Evolutionary conservation across 2,113 vertebrate genomes (phyloP), one percentile per base, ranked within the genome.

Genomic region (Anarhynchus alexandrinus): DNA sequence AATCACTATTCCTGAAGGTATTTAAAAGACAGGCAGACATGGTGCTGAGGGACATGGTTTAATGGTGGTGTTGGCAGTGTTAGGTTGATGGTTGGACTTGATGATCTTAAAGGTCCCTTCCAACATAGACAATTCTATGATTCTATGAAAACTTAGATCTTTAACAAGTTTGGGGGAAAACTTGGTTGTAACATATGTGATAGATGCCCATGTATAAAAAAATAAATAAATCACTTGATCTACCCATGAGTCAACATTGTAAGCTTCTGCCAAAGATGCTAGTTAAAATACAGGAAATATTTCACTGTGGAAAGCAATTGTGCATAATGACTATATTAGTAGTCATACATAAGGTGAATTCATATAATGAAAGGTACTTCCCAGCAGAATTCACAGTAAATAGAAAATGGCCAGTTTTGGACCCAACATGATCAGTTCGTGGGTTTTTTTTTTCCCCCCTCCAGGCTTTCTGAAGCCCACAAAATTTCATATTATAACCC

Each of bases 391-490:
- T 43, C 65, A 73, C 19, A 55, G 17, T 10, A 85, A 85, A 76
- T 40, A 71, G 79, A 55, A 71, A 88, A 32, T 0, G 0, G 7
- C 8, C 17, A 2, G 1, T 51, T 93, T 69, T 40, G 70, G 36
- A 69, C 8, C 18, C 22, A 29, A 16, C 0, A 0, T 32, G 32
- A 32, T 45, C 10, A 27, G 6, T 1, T 51, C 5, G 5, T 7
- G 12, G 3, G 4, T 0, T 5, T 34, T 51, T 38, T 12, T 26
- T 11, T n/a, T n/a, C n/a, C 13, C 30, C 18, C n/a, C 45, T 73
- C 51, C 36, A 76, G 45, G 10, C 45, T 80, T 51, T 83, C 38
- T n/a, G 29, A 86, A 94, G 73, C 2, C 7, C 3, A 6, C 23
- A n/a, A 57, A 38, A 71, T 22, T 40, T 23, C 6, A 0, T 7